These are phyloP conservation scores for Leptonema lineaticorne DNA, from an alignment of 1,140 invertebrate species.

Conservation along the genomic window DNA sequence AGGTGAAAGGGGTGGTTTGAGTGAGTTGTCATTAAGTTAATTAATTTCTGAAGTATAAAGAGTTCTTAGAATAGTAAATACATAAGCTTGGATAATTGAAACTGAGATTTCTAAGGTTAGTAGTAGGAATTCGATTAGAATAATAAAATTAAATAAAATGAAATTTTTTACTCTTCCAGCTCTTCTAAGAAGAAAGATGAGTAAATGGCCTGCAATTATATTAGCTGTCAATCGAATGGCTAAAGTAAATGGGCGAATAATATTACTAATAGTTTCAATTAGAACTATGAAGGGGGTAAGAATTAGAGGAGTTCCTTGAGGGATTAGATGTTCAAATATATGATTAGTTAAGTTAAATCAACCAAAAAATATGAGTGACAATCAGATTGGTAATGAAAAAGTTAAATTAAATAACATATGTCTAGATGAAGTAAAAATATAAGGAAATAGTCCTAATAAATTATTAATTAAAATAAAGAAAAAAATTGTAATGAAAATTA, in stretches of 20 bases:
- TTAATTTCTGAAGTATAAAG: slow-evolving; percentile 57
- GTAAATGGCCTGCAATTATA: slow-evolving; percentile 68
- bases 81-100: slow-evolving; percentile 60
- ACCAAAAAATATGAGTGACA: slow-evolving; percentile 60
- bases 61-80: slow-evolving; percentile 56
- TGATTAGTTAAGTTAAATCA: slow-evolving; percentile 58
- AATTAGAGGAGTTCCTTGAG: slow-evolving; percentile 57
- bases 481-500: slow-evolving; percentile 59
- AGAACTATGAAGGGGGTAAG: slow-evolving; percentile 60
- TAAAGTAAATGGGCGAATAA: slow-evolving; percentile 65
- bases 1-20: slow-evolving; percentile 57
- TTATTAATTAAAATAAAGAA: slow-evolving; percentile 61
- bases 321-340: slow-evolving; percentile 64
- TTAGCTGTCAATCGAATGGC: slow-evolving; percentile 65
- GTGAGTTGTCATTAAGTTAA: slow-evolving; percentile 49
- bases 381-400: slow-evolving; percentile 61
- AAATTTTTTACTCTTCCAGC: slow-evolving; percentile 45
- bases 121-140: slow-evolving; percentile 55
- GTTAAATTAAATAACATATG: slow-evolving; percentile 60
- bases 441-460: slow-evolving; percentile 65
- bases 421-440: slow-evolving; percentile 65
- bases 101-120: slow-evolving; percentile 56
- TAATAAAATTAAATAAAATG: slow-evolving; percentile 47
- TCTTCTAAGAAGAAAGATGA: slow-evolving; percentile 58
- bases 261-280: slow-evolving; percentile 62